Percentiles rank a stretch among this genome's conserved stretches.
Evolutionary conservation across 2,113 vertebrate genomes (phyloP).

Genomic region (Cebus imitator): DNA sequence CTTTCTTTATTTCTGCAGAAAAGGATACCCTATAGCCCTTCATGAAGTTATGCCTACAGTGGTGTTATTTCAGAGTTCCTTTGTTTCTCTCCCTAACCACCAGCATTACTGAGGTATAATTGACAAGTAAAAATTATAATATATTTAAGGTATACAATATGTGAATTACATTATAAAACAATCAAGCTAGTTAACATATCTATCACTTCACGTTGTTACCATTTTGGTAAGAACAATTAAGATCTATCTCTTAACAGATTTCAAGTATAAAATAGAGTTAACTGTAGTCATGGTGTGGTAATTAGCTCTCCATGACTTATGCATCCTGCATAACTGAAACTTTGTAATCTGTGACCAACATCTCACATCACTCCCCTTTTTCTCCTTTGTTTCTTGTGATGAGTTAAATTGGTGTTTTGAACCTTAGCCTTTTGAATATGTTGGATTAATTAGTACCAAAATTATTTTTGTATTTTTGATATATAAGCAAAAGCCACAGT

Average conservation of each 20-base stretch:
- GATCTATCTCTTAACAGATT: not conserved
- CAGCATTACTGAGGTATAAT: not conserved
- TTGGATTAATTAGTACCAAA: slow-evolving; percentile 29
- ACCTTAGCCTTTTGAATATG: slow-evolving; percentile 28
- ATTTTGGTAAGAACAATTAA: not conserved
- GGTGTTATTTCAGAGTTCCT: slow-evolving; percentile 42
- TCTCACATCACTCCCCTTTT: not conserved
- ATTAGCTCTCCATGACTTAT: not conserved
- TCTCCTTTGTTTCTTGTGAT: not conserved
- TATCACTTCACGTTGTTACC: not conserved
- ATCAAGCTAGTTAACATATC: not conserved
- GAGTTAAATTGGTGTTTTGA: not conserved
- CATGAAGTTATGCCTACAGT: not conserved
- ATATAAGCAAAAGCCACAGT: slow-evolving; percentile 4
- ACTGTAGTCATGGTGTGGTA: not conserved
- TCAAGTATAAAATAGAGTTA: not conserved
- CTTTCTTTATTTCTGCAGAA: slow-evolving; percentile 38
- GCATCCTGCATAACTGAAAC: not conserved
- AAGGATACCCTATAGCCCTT: not conserved
- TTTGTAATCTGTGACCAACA: not conserved
- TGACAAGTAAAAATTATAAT: not conserved
- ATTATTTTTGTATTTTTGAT: not conserved
- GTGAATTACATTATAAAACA: not conserved
- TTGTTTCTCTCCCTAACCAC: not conserved
- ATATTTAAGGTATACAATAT: not conserved